Evolutionary conservation across 2,888 invertebrate genomes (phyloP).

Genomic region (Choreutis nemorana): DNA sequence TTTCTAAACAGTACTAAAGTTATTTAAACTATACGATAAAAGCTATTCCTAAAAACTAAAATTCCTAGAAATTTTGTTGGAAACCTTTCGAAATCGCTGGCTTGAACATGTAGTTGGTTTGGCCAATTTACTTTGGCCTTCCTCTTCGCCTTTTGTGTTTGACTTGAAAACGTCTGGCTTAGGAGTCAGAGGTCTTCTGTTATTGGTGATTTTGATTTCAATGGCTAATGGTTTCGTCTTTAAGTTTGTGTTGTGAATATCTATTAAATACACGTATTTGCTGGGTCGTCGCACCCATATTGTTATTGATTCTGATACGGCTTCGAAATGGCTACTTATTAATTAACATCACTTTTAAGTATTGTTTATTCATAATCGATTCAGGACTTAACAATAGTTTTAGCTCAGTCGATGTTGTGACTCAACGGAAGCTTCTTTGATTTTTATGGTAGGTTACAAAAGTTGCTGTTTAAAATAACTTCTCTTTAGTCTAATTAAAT

Average conservation of each 20-base stretch:
- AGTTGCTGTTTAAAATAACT: too few relatives aligned
- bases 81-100: slow-evolving; percentile 36
- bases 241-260: slow-evolving; percentile 33
- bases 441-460: too few relatives aligned
- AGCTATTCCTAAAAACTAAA: too few relatives aligned
- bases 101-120: slow-evolving; percentile 19
- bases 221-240: slow-evolving; percentile 36
- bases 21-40: too few relatives aligned
- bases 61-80: slow-evolving; percentile 30
- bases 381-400: too few relatives aligned
- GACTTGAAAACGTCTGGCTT: slow-evolving; percentile 12
- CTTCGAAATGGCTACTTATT: slow-evolving; percentile 12
- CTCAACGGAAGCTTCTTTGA: too few relatives aligned
- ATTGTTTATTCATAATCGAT: too few relatives aligned
- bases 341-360: too few relatives aligned
- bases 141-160: slow-evolving; percentile 19
- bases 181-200: slow-evolving; percentile 21
- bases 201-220: slow-evolving; percentile 31
- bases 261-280: slow-evolving; percentile 23
- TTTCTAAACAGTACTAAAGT: too few relatives aligned
- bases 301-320: slow-evolving; percentile 24
- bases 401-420: too few relatives aligned
- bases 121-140: slow-evolving; percentile 24
- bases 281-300: slow-evolving; percentile 20
- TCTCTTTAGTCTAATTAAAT: too few relatives aligned